Base-by-base conservation (phyloP, 37 sponge, comb jelly and placozoan genomes). In the Chondrosia reniformis region DNA sequence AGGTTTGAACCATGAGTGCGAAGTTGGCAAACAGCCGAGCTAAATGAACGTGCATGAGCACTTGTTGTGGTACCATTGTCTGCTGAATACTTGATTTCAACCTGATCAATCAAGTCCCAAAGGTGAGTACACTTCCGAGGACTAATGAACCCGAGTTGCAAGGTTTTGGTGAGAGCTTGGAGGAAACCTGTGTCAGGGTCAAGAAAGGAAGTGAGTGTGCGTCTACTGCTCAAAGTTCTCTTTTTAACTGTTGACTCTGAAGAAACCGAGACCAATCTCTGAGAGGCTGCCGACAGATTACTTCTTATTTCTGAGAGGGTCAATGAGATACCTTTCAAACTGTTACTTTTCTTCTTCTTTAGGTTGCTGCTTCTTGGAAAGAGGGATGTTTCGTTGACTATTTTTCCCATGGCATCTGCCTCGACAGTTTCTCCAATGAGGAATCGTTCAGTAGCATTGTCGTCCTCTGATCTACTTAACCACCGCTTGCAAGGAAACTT, bases 381-480 rank as follows among this genome's bases (percentile, higher is more conserved):
- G n/a, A 75, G 8, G 15, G 24, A 25, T 3, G 76, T 2, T 1
- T 45, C 52, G 32, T 55, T 37, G 9, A 54, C 54, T 13, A 54
- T 27, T 25, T 27, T 49, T 44, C 76, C 76, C 12, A 75, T 55
- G 13, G 46, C 64, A 62, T 58, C 31, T 81, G 64, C 42, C 30
- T 81, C 76, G 1, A 76, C 22, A 22, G 4, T 38, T 31, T 96
- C 88, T 34, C 85, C 96, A 61, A 92, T 71, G 27, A 96, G 84
- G 54, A 96, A 84, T 33, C 93, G 78, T 69, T 96, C 96, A 2
- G 87, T 65, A 55, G 87, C 86, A 9, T 90, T 87, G 84, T 96
- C 96, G 22, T 84, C 87, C 45, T 86, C 90, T 44, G 84, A 77
- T 45, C 87, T 67, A 40, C 84, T 81, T 46, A 93, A 65, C 90